phyloP scores from a whole-genome alignment of 1,140 invertebrate genomes.

The Polypedilum pembai region DNA sequence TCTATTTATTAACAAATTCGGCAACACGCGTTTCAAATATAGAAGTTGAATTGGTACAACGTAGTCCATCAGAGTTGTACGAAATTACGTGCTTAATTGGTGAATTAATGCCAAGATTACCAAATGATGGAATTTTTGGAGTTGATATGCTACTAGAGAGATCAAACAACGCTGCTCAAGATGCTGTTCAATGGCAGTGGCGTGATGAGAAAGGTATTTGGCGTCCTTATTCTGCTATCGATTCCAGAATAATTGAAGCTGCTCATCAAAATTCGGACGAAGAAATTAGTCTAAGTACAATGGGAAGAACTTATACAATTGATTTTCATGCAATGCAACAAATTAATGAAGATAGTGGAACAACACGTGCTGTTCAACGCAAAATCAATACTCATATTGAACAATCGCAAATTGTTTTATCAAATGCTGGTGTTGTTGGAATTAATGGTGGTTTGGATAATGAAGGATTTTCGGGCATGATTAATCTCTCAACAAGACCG shows the following conservation, averaged over 20 bases:
- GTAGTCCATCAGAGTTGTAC: conserved; percentile 90
- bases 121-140: conserved; percentile 87
- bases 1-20: conserved; percentile 83
- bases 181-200: conserved; percentile 92
- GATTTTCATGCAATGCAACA: conserved; percentile 97
- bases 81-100: conserved; percentile 94
- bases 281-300: conserved; percentile 84
- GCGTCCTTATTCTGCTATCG: conserved; percentile 59
- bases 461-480: conserved; percentile 29
- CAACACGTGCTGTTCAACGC: conserved; percentile 81
- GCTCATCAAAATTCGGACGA: conserved; percentile 90
- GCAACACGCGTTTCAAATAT: conserved; percentile 44
- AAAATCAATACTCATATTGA: conserved; percentile 43
- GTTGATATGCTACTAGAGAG: conserved; percentile 81
- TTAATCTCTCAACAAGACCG: conserved; percentile 32
- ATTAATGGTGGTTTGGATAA: not conserved
- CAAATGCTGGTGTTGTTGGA: not conserved
- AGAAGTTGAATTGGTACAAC: conserved; percentile 75
- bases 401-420: conserved; percentile 32
- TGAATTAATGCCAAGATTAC: conserved; percentile 90
- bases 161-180: conserved; percentile 58
- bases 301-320: conserved; percentile 88
- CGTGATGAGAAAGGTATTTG: conserved; percentile 83
- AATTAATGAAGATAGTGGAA: conserved; percentile 96
- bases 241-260: conserved; percentile 64